Evolutionary conservation across 2,888 invertebrate species (phyloP), one percentile per base, ranked within the genome.

Genomic region (Rhorus exstirpatorius): DNA sequence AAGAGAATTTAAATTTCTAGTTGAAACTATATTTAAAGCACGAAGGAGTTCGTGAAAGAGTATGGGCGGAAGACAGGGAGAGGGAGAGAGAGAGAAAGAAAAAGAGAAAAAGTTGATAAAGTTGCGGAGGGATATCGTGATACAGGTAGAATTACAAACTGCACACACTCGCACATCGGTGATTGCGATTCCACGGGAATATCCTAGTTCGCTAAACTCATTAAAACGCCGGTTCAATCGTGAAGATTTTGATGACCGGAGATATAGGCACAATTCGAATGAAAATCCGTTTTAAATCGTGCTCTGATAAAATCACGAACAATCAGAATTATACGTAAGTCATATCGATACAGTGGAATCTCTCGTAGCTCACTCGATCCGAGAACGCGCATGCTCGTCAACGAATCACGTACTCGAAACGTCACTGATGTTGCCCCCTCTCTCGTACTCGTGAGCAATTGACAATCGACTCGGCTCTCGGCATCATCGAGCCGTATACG

Each of bases 161-260:
- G 12, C n/a, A 35, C 6, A 76, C 31, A 76, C 55, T 12, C 17
- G 65, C 41, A 44, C 38, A 60, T 60, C 41, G 58, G 10, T 60
- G 51, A 78, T 71, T 63, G 55, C 63, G 38, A 46, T 26, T n/a
- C n/a, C 75, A 38, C 75, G 75, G 58, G 58, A 76, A 67, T 58
- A 65, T 55, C 41, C 19, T 53, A 63, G 71, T 79, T 72, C 49
- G 46, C 58, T 58, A 79, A 79, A 79, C 79, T 79, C 74, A 67
- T 79, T 68, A 58, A 74, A 74, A 67, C 41, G 51, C 67, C 60
- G 41, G 67, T 67, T 67, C 51, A 74, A 67, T 79, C 49, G 60
- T 67, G 44, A 55, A 67, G 21, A 46, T 21, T 49, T 35, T 76
- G 58, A 55, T 58, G 12, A 10, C 55, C 38, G n/a, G 10, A 12